A percentile compares a stretch with the other conserved stretches of the same genome.
Evolutionary conservation across 64 coral and sea anemone species (phyloP).

Genomic region (Porites australiensis): DNA sequence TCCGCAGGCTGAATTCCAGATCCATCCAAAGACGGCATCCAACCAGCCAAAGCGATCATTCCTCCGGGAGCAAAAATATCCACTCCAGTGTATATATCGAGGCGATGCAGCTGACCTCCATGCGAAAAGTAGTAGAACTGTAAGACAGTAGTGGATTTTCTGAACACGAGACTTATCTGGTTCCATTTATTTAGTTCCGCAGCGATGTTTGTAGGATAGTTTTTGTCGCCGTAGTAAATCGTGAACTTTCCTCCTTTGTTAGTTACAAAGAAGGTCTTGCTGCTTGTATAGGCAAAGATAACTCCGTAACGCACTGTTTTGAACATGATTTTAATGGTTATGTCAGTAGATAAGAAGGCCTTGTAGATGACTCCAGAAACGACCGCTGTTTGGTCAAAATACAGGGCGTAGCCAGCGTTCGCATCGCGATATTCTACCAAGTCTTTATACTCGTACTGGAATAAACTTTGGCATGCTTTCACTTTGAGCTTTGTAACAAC

Average conservation of each 20-base stretch:
- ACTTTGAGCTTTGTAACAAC: conserved; percentile 62
- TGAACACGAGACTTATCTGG: conserved; percentile 86
- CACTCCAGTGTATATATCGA: conserved; percentile 65
- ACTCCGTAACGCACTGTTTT: conserved; percentile 85
- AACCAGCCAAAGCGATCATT: conserved; percentile 83
- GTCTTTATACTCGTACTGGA: conserved; percentile 75
- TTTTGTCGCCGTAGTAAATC: conserved; percentile 70
- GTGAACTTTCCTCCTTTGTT: conserved; percentile 54
- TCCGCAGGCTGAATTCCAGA: conserved; percentile 68
- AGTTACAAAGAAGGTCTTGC: conserved; percentile 84
- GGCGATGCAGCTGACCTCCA: conserved; percentile 71
- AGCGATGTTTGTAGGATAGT: conserved; percentile 85
- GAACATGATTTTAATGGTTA: conserved; percentile 93
- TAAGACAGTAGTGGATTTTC: conserved; percentile 58
- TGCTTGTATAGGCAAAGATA: conserved; percentile 81
- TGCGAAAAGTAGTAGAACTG: conserved; percentile 90
- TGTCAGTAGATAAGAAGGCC: conserved; percentile 79
- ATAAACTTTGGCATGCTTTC: conserved; percentile 80
- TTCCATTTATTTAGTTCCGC: conserved; percentile 82
- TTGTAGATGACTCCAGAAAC: conserved; percentile 65
- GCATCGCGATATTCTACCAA: conserved; percentile 87
- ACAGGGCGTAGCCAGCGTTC: conserved; percentile 86
- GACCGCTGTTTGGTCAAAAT: conserved; percentile 83
- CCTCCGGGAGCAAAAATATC: conserved; percentile 89
- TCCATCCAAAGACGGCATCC: conserved; percentile 91